Conservation (phyloP, 2,888 invertebrate genomes). For the Alitta virens region DNA sequence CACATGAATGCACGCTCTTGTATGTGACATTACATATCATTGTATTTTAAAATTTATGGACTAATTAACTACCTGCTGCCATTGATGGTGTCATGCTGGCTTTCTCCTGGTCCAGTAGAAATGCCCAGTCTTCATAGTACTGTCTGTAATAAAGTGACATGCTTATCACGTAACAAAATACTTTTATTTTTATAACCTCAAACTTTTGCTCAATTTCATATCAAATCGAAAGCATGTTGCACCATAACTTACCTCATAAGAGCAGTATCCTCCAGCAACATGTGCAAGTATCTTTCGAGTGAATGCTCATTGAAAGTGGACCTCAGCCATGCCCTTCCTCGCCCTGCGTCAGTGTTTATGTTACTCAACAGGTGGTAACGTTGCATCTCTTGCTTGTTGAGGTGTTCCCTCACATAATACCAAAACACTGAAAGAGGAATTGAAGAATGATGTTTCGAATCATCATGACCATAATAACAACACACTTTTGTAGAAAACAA, state of each 20-base stretch:
- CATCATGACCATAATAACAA: no score
- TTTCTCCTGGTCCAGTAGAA: slow-evolving; percentile 77
- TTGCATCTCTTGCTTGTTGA: slow-evolving; percentile 68
- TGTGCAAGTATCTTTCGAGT: slow-evolving; percentile 73
- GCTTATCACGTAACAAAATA: not conserved
- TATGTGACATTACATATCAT: no score
- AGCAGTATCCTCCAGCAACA: slow-evolving; percentile 68
- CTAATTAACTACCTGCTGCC: slow-evolving; percentile 82
- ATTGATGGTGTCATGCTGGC: slow-evolving; percentile 78
- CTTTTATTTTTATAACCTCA: no score
- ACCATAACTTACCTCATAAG: slow-evolving; percentile 60
- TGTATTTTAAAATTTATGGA: no score
- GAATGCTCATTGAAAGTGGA: slow-evolving; percentile 88
- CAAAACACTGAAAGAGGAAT: slow-evolving; percentile 52
- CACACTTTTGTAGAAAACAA: no score
- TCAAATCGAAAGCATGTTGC: no score
- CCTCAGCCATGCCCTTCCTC: slow-evolving; percentile 84
- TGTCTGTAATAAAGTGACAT: slow-evolving; percentile 58
- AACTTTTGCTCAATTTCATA: no score
- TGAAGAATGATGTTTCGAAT: not conserved
- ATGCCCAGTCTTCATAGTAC: slow-evolving; percentile 83
- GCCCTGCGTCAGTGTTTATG: slow-evolving; percentile 74
- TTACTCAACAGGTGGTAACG: slow-evolving; percentile 71
- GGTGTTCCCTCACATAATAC: slow-evolving; percentile 62
- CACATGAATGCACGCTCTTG: no score